Percentiles rank a stretch among this genome's conserved stretches.
phyloP scores from a whole-genome alignment of 2,888 invertebrate species.

The Trachelus tabidus region DNA sequence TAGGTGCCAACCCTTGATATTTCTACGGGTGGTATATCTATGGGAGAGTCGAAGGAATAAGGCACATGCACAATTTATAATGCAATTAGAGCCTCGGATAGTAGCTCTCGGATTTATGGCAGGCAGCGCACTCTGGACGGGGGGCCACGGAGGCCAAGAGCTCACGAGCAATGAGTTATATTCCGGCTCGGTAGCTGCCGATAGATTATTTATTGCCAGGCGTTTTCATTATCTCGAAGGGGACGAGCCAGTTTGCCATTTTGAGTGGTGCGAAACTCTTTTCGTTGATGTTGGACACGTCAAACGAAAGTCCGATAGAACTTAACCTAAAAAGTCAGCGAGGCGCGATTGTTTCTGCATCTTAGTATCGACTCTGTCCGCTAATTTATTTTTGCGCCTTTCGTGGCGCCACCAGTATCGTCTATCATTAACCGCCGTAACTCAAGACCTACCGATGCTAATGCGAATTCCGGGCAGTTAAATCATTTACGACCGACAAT shows the following conservation, averaged over 20 bases:
- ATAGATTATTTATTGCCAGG: slow-evolving; percentile 64
- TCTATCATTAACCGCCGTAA: slow-evolving; percentile 56
- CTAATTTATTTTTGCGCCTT: background rate
- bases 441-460: slow-evolving; percentile 54
- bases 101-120: slow-evolving; percentile 65
- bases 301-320: background rate
- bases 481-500: background rate
- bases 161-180: slow-evolving; percentile 61
- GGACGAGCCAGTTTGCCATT: slow-evolving; percentile 19
- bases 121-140: slow-evolving; percentile 37
- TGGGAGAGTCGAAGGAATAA: slow-evolving; percentile 22
- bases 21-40: background rate
- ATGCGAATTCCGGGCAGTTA: slow-evolving; percentile 47
- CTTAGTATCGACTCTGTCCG: background rate
- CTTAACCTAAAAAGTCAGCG: background rate
- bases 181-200: slow-evolving; percentile 61
- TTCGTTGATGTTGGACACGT: background rate
- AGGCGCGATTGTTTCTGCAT: background rate
- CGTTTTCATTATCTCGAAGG: slow-evolving; percentile 63
- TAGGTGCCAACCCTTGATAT: background rate
- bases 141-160: slow-evolving; percentile 30
- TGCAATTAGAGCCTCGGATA: slow-evolving; percentile 65
- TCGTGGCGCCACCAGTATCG: background rate
- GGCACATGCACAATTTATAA: slow-evolving; percentile 64
- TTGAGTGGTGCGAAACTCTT: background rate